Conservation (phyloP, 2,797 vertebrate genomes). For the Neosalanx taihuensis region DNA sequence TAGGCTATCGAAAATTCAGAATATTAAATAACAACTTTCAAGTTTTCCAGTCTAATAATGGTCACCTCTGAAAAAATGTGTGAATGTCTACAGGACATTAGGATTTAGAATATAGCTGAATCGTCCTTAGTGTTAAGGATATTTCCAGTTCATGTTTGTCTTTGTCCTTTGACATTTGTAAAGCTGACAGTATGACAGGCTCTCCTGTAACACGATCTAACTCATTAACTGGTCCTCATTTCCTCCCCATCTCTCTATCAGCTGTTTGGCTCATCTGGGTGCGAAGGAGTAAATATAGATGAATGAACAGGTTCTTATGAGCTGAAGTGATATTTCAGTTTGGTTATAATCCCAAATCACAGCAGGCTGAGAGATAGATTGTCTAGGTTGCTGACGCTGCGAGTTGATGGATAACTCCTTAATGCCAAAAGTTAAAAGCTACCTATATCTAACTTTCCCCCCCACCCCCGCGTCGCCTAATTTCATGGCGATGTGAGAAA, state of each 20-base stretch:
- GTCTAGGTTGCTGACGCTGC: too few relatives aligned
- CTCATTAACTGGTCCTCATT: conserved; percentile 29
- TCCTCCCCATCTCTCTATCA: conserved; percentile 23
- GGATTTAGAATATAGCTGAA: conserved; percentile 21
- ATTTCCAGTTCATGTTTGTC: conserved; percentile 32
- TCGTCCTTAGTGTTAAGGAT: background rate
- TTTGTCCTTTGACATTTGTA: background rate
- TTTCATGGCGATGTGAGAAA: too few relatives aligned
- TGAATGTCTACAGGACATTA: conserved; percentile 18
- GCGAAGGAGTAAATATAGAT: conserved; percentile 32
- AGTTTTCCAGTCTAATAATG: too few relatives aligned
- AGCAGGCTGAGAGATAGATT: too few relatives aligned
- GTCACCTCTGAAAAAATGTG: conserved; percentile 2
- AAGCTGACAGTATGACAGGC: background rate
- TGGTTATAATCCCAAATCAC: too few relatives aligned
- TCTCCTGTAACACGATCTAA: conserved; percentile 19
- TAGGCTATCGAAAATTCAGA: too few relatives aligned
- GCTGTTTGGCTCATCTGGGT: conserved; percentile 33
- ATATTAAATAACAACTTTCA: too few relatives aligned
- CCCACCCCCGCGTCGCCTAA: too few relatives aligned
- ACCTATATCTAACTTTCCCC: too few relatives aligned
- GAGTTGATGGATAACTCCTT: too few relatives aligned
- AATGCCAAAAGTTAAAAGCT: too few relatives aligned
- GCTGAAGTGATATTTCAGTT: background rate
- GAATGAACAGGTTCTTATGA: conserved; percentile 4